Evolutionary conservation across 2,888 invertebrate genomes (phyloP).

Genomic region (Salpingus planirostris): DNA sequence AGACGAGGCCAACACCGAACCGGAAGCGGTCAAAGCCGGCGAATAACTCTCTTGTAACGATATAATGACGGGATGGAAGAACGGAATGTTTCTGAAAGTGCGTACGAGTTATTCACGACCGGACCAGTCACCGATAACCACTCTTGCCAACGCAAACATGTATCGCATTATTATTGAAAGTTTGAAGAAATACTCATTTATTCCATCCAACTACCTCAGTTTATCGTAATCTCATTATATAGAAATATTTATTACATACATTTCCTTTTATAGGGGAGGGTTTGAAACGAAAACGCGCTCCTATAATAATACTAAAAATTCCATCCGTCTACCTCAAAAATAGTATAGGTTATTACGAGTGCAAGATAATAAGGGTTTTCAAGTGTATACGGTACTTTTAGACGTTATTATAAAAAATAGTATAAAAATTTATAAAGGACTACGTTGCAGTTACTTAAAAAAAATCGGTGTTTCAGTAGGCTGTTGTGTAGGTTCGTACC

Average conservation of each 20-base stretch:
- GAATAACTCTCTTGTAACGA: too few species aligned
- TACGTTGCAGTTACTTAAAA: slow-evolving; percentile 35
- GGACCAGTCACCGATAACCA: slow-evolving; percentile 24
- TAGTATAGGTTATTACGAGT: slow-evolving; percentile 28
- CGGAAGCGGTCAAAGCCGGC: slow-evolving; percentile 43
- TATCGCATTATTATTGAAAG: slow-evolving; percentile 19
- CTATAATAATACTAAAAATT: slow-evolving; percentile 28
- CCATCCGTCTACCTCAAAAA: slow-evolving; percentile 44
- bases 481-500: slow-evolving; percentile 33
- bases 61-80: slow-evolving; percentile 24
- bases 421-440: slow-evolving; percentile 25
- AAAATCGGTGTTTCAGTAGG: slow-evolving; percentile 31
- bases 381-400: slow-evolving; percentile 39
- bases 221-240: slow-evolving; percentile 31
- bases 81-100: slow-evolving; percentile 17
- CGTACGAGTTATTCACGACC: too few species aligned
- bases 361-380: slow-evolving; percentile 42
- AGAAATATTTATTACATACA: slow-evolving; percentile 23
- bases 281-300: too few species aligned
- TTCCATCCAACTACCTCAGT: slow-evolving; percentile 69
- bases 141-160: slow-evolving; percentile 29
- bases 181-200: slow-evolving; percentile 38
- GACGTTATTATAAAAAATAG: slow-evolving; percentile 16
- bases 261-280: slow-evolving; percentile 16
- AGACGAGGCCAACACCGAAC: slow-evolving; percentile 43